phyloP scores from a whole-genome alignment of 2,113 vertebrate species.

The Sylvietta virens region DNA sequence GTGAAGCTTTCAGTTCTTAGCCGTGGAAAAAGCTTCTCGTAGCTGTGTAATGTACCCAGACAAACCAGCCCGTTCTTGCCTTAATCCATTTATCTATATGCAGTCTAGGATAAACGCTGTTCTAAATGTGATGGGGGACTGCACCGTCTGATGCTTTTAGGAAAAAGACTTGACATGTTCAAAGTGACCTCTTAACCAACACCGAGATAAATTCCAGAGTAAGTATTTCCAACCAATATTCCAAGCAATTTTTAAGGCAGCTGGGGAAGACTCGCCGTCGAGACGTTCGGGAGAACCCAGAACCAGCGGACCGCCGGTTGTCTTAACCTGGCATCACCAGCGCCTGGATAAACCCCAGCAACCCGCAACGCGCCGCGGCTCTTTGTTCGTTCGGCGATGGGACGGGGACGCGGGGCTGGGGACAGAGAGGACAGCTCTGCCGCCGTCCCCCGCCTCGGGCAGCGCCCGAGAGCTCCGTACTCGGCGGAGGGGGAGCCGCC shows the following conservation, averaged over 20 bases:
- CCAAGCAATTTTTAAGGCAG: not conserved
- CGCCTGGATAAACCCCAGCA: not conserved
- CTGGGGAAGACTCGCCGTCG: not conserved
- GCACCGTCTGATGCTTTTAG: not conserved
- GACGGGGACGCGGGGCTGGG: not conserved
- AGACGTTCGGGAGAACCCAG: no score
- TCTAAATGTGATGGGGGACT: not conserved
- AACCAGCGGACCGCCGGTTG: not conserved
- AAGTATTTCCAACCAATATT: not conserved
- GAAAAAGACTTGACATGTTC: not conserved
- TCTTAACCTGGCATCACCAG: not conserved
- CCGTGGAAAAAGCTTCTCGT: not conserved
- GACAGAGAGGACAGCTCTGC: not conserved
- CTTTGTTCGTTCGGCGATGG: not conserved
- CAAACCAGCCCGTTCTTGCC: not conserved
- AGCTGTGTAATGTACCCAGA: not conserved
- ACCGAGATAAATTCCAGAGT: not conserved
- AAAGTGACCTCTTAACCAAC: not conserved
- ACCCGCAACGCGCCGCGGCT: not conserved
- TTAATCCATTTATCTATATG: not conserved
- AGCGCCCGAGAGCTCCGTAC: not conserved
- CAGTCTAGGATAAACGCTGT: not conserved
- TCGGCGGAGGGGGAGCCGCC: not conserved
- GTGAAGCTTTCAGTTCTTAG: not conserved
- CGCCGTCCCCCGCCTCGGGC: not conserved